These are phyloP conservation scores for Callipepla squamata DNA, from an alignment of 2,113 vertebrate species.

Conservation along the genomic window DNA sequence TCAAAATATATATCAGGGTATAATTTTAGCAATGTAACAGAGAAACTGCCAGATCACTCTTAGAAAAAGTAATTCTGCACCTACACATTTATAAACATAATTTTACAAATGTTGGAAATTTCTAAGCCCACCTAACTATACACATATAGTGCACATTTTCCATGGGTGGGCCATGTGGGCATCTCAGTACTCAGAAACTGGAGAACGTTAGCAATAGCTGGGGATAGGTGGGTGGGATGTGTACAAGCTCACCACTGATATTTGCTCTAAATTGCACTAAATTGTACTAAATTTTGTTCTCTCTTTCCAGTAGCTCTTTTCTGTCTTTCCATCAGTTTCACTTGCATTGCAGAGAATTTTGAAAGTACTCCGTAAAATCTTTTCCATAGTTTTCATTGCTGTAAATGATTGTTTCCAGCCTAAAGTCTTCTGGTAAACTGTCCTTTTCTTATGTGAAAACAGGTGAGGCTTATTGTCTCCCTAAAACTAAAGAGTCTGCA, in stretches of 20 bases:
- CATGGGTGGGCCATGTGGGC: background rate
- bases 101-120: background rate
- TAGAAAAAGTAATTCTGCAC: background rate
- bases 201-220: background rate
- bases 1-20: background rate
- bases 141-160: background rate
- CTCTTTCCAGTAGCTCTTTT: background rate
- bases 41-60: background rate
- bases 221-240: background rate
- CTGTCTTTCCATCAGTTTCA: background rate
- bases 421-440: background rate
- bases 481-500: background rate
- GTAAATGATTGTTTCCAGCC: background rate
- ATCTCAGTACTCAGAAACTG: background rate
- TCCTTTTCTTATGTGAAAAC: constrained; percentile 4
- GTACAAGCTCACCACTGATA: background rate
- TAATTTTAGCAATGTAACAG: background rate
- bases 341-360: background rate
- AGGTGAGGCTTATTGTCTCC: background rate
- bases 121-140: background rate
- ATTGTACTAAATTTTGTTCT: background rate
- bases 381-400: background rate
- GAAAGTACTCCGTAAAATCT: background rate
- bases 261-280: background rate
- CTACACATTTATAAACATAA: background rate